phyloP scores from a whole-genome alignment of 2,888 invertebrate species.

The Dioctria linearis region DNA sequence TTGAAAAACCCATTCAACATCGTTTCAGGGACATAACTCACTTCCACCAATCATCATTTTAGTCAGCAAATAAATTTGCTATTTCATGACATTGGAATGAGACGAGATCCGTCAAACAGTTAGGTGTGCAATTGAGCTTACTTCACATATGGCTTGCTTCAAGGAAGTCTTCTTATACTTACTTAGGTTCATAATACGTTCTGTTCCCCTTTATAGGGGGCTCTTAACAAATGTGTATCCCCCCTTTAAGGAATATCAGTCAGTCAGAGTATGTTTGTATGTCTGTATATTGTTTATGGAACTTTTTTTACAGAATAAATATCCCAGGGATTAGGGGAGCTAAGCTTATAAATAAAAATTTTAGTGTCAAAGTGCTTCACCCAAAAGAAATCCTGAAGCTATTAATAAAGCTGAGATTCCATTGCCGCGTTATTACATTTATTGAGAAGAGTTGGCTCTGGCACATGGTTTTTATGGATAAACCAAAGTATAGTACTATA shows the following conservation, averaged over 20 bases:
- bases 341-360: constrained; percentile 26
- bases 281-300: neutral
- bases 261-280: neutral
- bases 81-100: neutral
- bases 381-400: no score
- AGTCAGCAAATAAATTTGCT: neutral
- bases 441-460: no score
- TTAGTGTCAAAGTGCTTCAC: constrained; percentile 9
- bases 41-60: constrained; percentile 4
- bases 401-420: no score
- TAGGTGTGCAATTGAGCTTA: neutral
- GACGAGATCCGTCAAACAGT: neutral
- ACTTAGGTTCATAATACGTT: no score
- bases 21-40: neutral
- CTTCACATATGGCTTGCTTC: neutral
- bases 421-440: no score
- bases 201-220: neutral
- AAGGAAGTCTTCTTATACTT: no score
- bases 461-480: no score
- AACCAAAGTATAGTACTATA: no score
- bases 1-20: neutral
- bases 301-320: neutral
- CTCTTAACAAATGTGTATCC: no score
- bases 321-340: neutral
- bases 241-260: neutral